Evolutionary conservation across 2,797 vertebrate species (phyloP), one percentile per base, ranked within the genome.

Genomic region (Hoplostethus mediterraneus): DNA sequence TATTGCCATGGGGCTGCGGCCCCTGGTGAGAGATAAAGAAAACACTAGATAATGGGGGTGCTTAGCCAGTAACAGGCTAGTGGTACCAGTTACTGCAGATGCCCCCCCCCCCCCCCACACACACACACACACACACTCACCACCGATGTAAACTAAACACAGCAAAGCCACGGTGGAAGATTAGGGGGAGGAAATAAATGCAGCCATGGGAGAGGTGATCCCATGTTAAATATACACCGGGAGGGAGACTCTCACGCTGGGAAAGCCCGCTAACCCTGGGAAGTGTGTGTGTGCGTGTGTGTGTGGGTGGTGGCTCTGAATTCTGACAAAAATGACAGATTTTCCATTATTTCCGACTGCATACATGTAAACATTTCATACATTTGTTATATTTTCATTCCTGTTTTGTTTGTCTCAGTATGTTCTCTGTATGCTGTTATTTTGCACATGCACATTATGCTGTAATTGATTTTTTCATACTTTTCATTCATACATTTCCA

Each of bases 41-140:
- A 79, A 82, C 83, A 79, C 58, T 59, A 68, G 76, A 82, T 76
- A 79, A 85, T 63, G 57, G 51, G 28, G 30, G 70, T n/a, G n/a
- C 16, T 56, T 33, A 31, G 12, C 53, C n/a, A 14, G 28, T 36
- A 33, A 30, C 42, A 45, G 51, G 53, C 30, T 21, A 11, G 13
- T 31, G 28, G 6, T 56, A 33, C 28, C 30, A 33, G 53, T 56
- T 33, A 55, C 28, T 14, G 53, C 53, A 55, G 30, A 55, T 33
- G 31, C 28, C 30, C 28, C 25, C 38, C 38, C 17, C 57, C 53
- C 47, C 55, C 1, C 21, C 21, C 21, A 58, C 47, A 42, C 57
- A 48, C 68, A 63, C 47, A 52, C 17, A 36, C 31, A 33, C 31
- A 33, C 31, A 33, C 31, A 4, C 6, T 6, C 6, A 33, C 31